These are phyloP conservation scores for Xestoiulus laeticollis DNA, from an alignment of 2,888 invertebrate genomes.

Conservation along the genomic window DNA sequence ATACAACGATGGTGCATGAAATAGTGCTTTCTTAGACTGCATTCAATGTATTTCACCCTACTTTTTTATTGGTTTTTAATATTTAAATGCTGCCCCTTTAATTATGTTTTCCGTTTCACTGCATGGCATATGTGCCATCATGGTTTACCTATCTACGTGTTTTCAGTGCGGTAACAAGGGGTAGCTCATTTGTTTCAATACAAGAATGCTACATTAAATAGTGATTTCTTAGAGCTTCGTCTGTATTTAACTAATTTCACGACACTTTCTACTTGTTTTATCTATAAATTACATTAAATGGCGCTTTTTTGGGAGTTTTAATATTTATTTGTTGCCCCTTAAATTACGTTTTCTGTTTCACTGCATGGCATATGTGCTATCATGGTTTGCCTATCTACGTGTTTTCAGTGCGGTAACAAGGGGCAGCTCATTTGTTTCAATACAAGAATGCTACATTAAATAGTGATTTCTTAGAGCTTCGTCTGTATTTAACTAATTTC, in stretches of 20 bases:
- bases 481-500: neutral
- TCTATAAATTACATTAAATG: no score
- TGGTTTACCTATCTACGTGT: neutral
- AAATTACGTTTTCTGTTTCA: neutral
- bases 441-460: neutral
- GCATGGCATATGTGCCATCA: neutral
- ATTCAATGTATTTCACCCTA: neutral
- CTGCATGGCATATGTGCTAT: neutral
- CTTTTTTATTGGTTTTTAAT: neutral
- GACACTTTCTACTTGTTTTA: neutral
- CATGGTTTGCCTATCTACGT: neutral
- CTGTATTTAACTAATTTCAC: neutral
- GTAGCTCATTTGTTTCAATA: neutral
- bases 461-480: neutral
- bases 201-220: neutral
- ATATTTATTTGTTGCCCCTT: neutral
- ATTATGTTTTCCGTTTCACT: neutral
- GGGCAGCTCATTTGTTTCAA: neutral
- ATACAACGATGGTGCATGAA: conserved; percentile 20
- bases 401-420: neutral
- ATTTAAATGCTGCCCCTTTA: neutral
- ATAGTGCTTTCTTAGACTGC: neutral
- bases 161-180: neutral
- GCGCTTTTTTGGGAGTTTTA: no score
- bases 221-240: neutral